Evolutionary conservation across 2,797 vertebrate genomes (phyloP).

Genomic region (Bradypodion pumilum): DNA sequence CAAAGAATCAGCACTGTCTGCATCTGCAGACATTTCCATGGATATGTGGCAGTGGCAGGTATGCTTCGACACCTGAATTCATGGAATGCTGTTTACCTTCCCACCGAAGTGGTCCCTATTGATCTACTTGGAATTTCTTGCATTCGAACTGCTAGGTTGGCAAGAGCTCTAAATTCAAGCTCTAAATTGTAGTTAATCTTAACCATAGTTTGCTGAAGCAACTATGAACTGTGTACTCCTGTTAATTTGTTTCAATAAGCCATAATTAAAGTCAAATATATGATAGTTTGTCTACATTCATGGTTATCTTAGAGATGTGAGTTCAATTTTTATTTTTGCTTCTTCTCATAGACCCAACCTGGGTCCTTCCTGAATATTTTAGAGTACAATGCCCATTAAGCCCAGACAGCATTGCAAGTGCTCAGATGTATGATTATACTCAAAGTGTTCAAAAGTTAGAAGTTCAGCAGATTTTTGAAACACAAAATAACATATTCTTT

Average conservation of each 20-base stretch:
- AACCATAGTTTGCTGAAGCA: not conserved
- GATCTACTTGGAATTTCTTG: too few relatives aligned
- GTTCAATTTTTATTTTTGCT: not conserved
- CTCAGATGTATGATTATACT: not conserved
- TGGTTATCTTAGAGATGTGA: not conserved
- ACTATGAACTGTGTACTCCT: not conserved
- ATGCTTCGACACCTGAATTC: too few relatives aligned
- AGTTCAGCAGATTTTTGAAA: too few relatives aligned
- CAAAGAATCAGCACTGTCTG: too few relatives aligned
- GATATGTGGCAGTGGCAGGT: too few relatives aligned
- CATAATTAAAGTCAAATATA: not conserved
- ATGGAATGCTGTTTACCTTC: too few relatives aligned
- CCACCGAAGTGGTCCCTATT: too few relatives aligned
- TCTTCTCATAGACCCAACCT: not conserved
- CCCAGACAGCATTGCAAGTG: not conserved
- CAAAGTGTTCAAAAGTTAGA: not conserved
- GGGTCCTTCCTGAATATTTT: not conserved
- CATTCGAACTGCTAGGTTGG: too few relatives aligned
- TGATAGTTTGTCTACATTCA: not conserved
- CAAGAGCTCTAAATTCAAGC: too few relatives aligned
- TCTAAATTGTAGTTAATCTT: too few relatives aligned
- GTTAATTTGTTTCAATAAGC: not conserved
- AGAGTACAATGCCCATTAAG: not conserved
- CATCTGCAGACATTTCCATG: too few relatives aligned
- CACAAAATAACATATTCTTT: too few relatives aligned